Evolutionary conservation across 2,797 vertebrate species (phyloP).

Genomic region (Rhincodon typus): DNA sequence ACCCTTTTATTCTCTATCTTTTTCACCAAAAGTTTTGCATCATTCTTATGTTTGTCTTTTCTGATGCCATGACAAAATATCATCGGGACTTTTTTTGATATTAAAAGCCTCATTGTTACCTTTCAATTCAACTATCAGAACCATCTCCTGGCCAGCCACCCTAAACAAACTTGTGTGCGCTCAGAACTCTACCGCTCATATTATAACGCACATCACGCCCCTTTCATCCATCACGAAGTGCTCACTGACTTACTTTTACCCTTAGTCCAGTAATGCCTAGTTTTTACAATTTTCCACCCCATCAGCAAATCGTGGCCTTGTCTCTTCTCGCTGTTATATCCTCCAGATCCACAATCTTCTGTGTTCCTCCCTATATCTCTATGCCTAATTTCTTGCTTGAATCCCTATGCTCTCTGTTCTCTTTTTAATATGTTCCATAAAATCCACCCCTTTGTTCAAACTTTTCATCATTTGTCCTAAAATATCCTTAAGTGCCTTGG

Average conservation of each 20-base stretch:
- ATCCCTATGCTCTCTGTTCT: neutral
- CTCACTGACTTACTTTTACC: neutral
- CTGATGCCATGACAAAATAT: neutral
- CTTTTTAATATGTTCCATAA: neutral
- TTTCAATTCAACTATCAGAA: neutral
- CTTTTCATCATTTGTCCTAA: neutral
- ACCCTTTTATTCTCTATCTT: neutral
- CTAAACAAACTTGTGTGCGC: neutral
- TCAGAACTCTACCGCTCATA: neutral
- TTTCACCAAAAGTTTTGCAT: neutral
- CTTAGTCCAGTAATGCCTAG: neutral
- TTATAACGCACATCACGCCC: neutral
- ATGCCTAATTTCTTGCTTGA: neutral
- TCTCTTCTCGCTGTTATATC: neutral
- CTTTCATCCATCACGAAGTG: neutral
- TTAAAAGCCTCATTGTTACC: neutral
- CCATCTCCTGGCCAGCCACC: neutral
- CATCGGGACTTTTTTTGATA: neutral
- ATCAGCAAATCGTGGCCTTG: too few species aligned
- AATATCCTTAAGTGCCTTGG: too few species aligned
- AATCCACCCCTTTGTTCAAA: too few species aligned
- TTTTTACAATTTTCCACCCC: neutral
- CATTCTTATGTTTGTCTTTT: neutral
- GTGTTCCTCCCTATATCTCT: too few species aligned
- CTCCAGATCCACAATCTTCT: neutral